Evolutionary conservation across 2,797 vertebrate genomes (phyloP), one percentile per base, ranked within the genome.

Genomic region (Mareca strepera): DNA sequence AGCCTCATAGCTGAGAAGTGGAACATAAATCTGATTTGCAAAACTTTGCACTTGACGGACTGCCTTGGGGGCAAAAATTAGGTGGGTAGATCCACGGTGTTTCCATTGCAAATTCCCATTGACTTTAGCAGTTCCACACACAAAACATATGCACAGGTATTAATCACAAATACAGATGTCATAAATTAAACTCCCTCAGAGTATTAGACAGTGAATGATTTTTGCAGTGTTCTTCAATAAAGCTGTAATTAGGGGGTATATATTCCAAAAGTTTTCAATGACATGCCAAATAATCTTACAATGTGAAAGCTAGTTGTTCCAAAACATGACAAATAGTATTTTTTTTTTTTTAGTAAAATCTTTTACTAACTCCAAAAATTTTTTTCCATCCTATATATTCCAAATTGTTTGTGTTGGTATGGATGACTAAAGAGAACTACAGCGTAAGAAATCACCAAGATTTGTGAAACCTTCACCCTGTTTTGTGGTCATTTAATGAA

Each of bases 391-490:
- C 41, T 66, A 50, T 67, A 74, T 46, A 66, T 46, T 92, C 31
- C 52, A 72, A 56, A 81, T 48, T 22, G 25, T 33, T 68, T 80
- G 8, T 41, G 37, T 59, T 90, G 18, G 37, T 48, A 39, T 25
- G 63, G 72, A 52, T 90, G 62, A 85, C 66, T 85, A 63, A 83
- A 84, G 48, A 88, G 53, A 94, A 59, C 17, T 50, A 59, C 8
- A 78, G 76, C n/a, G 26, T 43, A 84, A 95, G 73, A 91, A 94
- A 95, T 88, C 85, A 90, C 63, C 52, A 72, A 82, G 85, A 94
- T 70, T 31, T 69, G 78, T 59, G 78, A 93, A 94, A 93, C 29
- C 41, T 77, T 91, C 75, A 74, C 37, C 21, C 29, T 62, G 9
- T 66, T 94, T 94, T 94, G 70, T 15, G 17, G 50, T 74, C 63